Evolutionary conservation across 2,888 invertebrate species (phyloP), one percentile per base, ranked within the genome.

Genomic region (Syrista parreyssii): DNA sequence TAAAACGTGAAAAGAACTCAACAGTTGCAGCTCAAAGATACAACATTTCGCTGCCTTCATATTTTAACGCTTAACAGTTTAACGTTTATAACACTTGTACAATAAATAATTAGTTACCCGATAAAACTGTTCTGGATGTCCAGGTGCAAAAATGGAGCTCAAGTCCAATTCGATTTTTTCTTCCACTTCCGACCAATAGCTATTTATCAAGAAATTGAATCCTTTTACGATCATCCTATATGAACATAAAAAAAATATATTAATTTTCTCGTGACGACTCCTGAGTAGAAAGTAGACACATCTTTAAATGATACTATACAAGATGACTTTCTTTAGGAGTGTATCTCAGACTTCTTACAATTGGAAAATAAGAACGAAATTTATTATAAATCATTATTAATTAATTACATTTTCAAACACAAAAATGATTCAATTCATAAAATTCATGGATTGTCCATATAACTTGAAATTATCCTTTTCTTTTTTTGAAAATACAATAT

Each of bases 101-200:
- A 4, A 15, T 36, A 36, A 36, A 12, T 71, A 71, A 71, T 35
- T 36, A 78, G 82, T 86, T 88, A 93, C 94, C 88, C 92, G 94
- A 89, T 96, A 97, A 91, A 98, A 98, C 79, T 95, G 92, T 89
- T 97, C 95, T 0, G 98, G 98, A 92, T 98, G 97, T 78, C 98
- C 98, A 23, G 98, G 97, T 3, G 97, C 97, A 92, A 97, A 98
- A 86, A 98, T 96, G 12, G 96, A 95, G 23, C 96, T 94, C 88
- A 97, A 93, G 89, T 96, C 94, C n/a, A 95, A 94, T 87, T 97
- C 95, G 81, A 97, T 93, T 78, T 96, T 95, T 90, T 94, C 95
- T 87, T 97, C 97, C 68, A 97, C 94, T 93, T 97, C 95, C 30
- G 95, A 94, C 98, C 98, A 98, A 89, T 96, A 97, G 88, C 98